These are phyloP conservation scores for Abramis brama DNA, from an alignment of 2,113 vertebrate species.

Conservation along the genomic window DNA sequence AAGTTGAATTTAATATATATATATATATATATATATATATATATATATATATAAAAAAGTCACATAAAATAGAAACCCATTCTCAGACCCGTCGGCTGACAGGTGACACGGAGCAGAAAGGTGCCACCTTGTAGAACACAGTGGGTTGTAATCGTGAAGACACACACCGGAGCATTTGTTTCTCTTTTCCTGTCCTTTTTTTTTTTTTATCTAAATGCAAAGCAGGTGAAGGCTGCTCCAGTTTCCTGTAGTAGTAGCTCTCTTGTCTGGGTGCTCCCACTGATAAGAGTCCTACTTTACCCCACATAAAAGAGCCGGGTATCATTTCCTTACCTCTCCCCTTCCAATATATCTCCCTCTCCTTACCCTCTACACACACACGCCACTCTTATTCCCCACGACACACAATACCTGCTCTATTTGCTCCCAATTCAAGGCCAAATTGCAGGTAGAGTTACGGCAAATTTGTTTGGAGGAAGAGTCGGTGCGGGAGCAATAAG, in stretches of 20 bases:
- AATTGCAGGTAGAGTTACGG: slow-evolving; percentile 99
- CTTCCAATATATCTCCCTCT: slow-evolving; percentile 74
- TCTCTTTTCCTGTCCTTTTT: slow-evolving; percentile 65
- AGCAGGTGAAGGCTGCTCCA: slow-evolving; percentile 83
- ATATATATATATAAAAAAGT: background rate
- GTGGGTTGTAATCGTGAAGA: slow-evolving; percentile 57
- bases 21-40: too few relatives aligned
- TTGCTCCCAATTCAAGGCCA: slow-evolving; percentile 87
- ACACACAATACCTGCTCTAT: slow-evolving; percentile 91
- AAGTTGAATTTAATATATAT: background rate
- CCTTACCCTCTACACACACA: slow-evolving; percentile 70
- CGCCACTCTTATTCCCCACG: slow-evolving; percentile 64
- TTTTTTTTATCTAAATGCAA: slow-evolving; percentile 84
- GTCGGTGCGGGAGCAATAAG: slow-evolving; percentile 88
- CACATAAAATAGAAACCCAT: background rate
- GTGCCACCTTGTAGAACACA: slow-evolving; percentile 31
- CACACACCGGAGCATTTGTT: slow-evolving; percentile 71
- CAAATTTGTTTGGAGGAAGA: slow-evolving; percentile 99
- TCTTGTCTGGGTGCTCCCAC: slow-evolving; percentile 80
- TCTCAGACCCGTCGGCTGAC: background rate
- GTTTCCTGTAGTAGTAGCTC: slow-evolving; percentile 81
- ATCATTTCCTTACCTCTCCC: slow-evolving; percentile 87
- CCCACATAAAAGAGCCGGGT: slow-evolving; percentile 86
- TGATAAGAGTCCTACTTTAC: slow-evolving; percentile 82
- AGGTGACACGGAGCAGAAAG: slow-evolving; percentile 26